phyloP scores from a whole-genome alignment of 2,797 vertebrate genomes.

The Pseudochirops corinnae region DNA sequence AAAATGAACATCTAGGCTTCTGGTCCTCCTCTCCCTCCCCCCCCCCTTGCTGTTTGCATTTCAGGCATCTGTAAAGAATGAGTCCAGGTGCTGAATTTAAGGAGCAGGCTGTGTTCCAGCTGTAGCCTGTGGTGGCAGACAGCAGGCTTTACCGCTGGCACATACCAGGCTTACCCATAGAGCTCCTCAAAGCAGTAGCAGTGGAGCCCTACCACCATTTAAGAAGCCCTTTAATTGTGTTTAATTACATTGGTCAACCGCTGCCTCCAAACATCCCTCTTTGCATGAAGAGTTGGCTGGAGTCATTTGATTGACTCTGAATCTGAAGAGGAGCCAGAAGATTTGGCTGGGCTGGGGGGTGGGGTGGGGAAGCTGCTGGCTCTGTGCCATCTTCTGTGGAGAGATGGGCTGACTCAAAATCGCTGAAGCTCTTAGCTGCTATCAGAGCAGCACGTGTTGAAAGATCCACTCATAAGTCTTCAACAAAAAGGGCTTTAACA shows the following conservation, averaged over 20 bases:
- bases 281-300: fast-evolving
- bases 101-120: slow-evolving; percentile 40
- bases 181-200: slow-evolving; percentile 44
- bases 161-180: slow-evolving; percentile 65
- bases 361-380: slow-evolving; percentile 60
- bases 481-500: slow-evolving; percentile 69
- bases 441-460: slow-evolving; percentile 71
- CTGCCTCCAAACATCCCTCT: not conserved
- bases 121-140: not conserved
- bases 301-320: not conserved
- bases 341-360: slow-evolving; percentile 57
- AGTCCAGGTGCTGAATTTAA: slow-evolving; percentile 38
- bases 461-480: slow-evolving; percentile 71
- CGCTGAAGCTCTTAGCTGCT: slow-evolving; percentile 68
- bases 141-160: slow-evolving; percentile 43
- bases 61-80: slow-evolving; percentile 72
- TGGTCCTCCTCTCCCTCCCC: not conserved
- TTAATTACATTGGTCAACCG: slow-evolving; percentile 66
- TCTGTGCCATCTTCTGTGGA: slow-evolving; percentile 71
- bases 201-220: not conserved
- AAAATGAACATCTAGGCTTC: slow-evolving; percentile 11
- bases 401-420: slow-evolving; percentile 71
- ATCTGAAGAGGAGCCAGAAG: slow-evolving; percentile 46
- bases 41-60: slow-evolving; percentile 8
- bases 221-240: slow-evolving; percentile 68